A percentile compares a stretch with the other conserved stretches of the same genome.
Conservation (phyloP, 1,140 invertebrate genomes). For the Catajapyx aquilonaris region DNA sequence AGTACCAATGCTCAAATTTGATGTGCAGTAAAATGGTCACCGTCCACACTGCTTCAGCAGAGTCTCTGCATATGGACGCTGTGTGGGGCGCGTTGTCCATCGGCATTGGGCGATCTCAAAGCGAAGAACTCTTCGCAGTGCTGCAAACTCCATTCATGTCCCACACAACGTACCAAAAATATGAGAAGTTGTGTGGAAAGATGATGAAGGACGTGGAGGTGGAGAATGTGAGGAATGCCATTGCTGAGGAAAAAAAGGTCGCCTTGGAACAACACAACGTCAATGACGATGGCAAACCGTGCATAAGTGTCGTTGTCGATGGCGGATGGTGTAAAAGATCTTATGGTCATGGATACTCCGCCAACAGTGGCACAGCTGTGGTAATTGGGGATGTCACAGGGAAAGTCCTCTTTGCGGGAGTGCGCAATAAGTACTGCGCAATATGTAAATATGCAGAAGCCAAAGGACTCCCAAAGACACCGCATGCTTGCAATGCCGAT, state of each 20-base stretch:
- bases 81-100: background rate
- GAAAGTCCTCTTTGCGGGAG: conserved; percentile 7
- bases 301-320: conserved; percentile 6
- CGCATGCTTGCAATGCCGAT: conserved; percentile 6
- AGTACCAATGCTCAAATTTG: too few relatives aligned
- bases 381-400: conserved; percentile 6
- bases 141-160: background rate
- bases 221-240: background rate
- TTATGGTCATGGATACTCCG: conserved; percentile 7
- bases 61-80: background rate
- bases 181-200: background rate
- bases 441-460: conserved; percentile 2
- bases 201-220: background rate
- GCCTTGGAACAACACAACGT: background rate
- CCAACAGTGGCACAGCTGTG: conserved; percentile 5
- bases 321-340: conserved; percentile 6
- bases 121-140: background rate
- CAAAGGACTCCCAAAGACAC: background rate
- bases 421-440: conserved; percentile 3
- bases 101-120: background rate
- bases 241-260: conserved; percentile 1
- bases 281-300: background rate
- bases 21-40: too few relatives aligned
- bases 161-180: background rate
- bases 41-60: too few relatives aligned